Evolutionary conservation across 1,140 invertebrate species (phyloP).

Genomic region (Zaprionus tsacasi): DNA sequence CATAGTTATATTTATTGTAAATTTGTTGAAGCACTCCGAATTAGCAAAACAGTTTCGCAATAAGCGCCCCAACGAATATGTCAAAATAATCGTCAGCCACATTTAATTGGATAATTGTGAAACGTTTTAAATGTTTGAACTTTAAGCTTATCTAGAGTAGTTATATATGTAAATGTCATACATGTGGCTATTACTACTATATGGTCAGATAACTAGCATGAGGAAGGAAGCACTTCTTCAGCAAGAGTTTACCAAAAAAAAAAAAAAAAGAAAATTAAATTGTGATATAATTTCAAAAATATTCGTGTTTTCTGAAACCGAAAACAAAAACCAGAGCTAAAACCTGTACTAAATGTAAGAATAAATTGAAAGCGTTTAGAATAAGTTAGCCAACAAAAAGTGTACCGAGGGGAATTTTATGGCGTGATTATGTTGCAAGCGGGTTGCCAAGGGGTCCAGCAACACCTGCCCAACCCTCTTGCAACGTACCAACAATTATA

Average conservation of each 20-base stretch:
- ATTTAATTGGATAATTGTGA: constrained; percentile 31
- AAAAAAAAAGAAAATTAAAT: constrained; percentile 52
- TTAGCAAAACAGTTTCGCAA: constrained; percentile 12
- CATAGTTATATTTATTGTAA: constrained; percentile 1
- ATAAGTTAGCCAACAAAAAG: constrained; percentile 25
- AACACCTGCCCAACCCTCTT: constrained; percentile 41
- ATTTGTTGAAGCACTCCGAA: background rate
- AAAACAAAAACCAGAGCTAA: constrained; percentile 33
- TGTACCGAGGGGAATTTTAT: constrained; percentile 35
- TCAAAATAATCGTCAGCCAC: constrained; percentile 47
- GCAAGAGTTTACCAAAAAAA: constrained; percentile 38
- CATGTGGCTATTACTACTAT: constrained; percentile 25
- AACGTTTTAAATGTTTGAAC: constrained; percentile 53
- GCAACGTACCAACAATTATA: constrained; percentile 64
- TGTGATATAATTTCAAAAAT: constrained; percentile 82
- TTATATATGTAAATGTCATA: background rate
- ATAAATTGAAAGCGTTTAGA: constrained; percentile 25
- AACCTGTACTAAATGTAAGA: constrained; percentile 40
- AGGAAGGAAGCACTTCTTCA: constrained; percentile 10
- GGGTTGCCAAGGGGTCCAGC: constrained; percentile 53
- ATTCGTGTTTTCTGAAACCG: constrained; percentile 59
- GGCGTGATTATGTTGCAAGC: constrained; percentile 60
- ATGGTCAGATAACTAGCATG: constrained; percentile 38
- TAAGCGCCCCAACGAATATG: constrained; percentile 45
- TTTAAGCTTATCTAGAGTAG: constrained; percentile 64